Conservation (phyloP, 2,888 invertebrate species). For the Nysson spinosus region DNA sequence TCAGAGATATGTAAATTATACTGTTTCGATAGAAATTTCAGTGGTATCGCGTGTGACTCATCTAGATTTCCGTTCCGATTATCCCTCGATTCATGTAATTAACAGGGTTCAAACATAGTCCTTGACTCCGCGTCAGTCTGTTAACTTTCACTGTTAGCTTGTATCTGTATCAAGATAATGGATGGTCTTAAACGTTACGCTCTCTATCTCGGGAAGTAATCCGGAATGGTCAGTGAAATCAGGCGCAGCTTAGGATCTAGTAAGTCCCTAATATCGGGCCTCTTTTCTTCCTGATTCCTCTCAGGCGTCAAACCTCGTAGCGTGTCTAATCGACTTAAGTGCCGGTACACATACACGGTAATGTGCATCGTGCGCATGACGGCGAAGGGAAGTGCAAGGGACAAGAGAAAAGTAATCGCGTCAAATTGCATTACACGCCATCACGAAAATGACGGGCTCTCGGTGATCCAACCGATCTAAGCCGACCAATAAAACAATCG, state of each 20-base stretch:
- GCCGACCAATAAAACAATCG: constrained; percentile 42
- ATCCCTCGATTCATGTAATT: constrained; percentile 5
- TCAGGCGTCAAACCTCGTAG: constrained; percentile 15
- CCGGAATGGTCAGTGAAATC: constrained; percentile 34
- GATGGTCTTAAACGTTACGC: constrained; percentile 1
- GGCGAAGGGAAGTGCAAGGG: constrained; percentile 12
- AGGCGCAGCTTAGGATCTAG: constrained; percentile 12
- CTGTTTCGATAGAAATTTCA: not conserved
- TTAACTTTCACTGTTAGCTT: constrained; percentile 5
- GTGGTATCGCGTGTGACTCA: not conserved
- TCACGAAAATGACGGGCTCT: constrained; percentile 14
- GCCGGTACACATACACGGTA: constrained; percentile 5
- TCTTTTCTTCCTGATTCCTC: constrained; percentile 5
- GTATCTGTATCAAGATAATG: constrained; percentile 8
- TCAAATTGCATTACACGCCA: constrained; percentile 55
- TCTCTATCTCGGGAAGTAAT: constrained; percentile 9
- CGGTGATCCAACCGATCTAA: not conserved
- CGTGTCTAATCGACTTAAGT: constrained; percentile 50
- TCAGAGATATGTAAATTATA: too few relatives aligned
- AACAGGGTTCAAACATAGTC: constrained; percentile 10
- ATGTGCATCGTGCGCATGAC: not conserved
- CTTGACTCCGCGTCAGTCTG: constrained; percentile 5
- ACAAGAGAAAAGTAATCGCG: constrained; percentile 47
- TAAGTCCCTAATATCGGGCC: constrained; percentile 1
- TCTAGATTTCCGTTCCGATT: not conserved